Evolutionary conservation across 2,113 vertebrate species (phyloP).

Genomic region (Tinamus guttatus): DNA sequence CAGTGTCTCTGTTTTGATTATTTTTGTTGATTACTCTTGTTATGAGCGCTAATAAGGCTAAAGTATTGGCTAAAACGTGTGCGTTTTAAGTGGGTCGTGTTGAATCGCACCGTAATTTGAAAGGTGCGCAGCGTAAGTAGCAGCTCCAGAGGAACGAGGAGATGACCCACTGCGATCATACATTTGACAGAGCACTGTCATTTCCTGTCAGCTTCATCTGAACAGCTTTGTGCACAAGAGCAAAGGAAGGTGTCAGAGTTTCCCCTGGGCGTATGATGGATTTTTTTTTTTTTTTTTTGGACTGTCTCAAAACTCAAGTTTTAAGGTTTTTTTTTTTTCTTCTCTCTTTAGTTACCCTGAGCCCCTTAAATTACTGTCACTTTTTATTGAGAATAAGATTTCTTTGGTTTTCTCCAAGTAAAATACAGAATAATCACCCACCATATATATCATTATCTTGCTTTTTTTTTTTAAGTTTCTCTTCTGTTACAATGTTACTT

Average conservation of each 20-base stretch:
- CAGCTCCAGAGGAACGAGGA: background rate
- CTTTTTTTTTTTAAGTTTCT: background rate
- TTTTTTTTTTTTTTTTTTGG: background rate
- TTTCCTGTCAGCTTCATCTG: background rate
- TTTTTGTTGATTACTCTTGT: background rate
- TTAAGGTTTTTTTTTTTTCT: background rate
- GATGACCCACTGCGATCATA: background rate
- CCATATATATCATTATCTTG: background rate
- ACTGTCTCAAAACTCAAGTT: background rate
- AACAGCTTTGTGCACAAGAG: background rate
- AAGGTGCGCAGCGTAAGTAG: background rate
- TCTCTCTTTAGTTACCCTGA: background rate
- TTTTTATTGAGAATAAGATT: background rate
- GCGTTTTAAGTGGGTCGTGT: background rate
- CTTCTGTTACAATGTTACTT: background rate
- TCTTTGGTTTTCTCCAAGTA: background rate
- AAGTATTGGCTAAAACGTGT: background rate
- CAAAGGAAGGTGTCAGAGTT: background rate
- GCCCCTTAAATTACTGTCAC: background rate
- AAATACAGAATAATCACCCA: background rate
- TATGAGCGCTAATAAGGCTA: accelerated
- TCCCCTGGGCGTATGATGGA: background rate
- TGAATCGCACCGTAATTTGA: background rate
- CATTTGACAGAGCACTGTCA: background rate
- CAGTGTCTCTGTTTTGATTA: background rate